Percentiles rank a stretch among this genome's conserved stretches.
Conservation (phyloP, 2,888 invertebrate genomes). For the Ormyrus rosae region DNA sequence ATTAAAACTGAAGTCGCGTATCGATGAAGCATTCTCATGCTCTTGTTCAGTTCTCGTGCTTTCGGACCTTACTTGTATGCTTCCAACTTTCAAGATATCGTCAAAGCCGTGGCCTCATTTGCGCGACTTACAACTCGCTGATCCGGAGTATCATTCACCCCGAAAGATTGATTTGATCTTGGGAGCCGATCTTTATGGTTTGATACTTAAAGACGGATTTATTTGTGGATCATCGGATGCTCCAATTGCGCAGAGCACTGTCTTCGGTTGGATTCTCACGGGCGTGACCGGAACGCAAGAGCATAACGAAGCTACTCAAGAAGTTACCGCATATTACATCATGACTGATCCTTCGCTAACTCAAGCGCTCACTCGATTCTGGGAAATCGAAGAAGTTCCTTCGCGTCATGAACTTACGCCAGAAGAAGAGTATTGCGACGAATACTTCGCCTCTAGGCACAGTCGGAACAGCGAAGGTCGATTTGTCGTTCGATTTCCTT, state of each 20-base stretch:
- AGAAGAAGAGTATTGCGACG: background rate
- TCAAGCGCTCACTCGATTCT: background rate
- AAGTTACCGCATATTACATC: background rate
- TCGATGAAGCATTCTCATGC: background rate
- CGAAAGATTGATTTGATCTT: background rate
- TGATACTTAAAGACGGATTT: background rate
- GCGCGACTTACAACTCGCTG: background rate
- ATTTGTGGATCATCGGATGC: background rate
- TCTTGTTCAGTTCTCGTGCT: background rate
- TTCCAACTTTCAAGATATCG: background rate
- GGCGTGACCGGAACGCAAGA: too few relatives aligned
- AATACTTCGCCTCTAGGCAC: too few relatives aligned
- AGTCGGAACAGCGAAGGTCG: too few relatives aligned
- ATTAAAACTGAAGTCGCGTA: background rate
- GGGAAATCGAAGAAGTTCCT: background rate
- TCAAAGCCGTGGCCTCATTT: background rate
- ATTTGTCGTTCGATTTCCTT: background rate
- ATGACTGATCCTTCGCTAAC: background rate
- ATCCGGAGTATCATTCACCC: too few relatives aligned
- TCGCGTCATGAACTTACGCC: background rate
- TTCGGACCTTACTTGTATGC: background rate
- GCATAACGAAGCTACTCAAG: too few relatives aligned
- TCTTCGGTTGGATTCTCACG: background rate
- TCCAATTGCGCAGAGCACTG: background rate
- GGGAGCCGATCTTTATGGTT: background rate